Conservation (phyloP, 2,888 invertebrate genomes). For the Sphaerophoria rueppellii region DNA sequence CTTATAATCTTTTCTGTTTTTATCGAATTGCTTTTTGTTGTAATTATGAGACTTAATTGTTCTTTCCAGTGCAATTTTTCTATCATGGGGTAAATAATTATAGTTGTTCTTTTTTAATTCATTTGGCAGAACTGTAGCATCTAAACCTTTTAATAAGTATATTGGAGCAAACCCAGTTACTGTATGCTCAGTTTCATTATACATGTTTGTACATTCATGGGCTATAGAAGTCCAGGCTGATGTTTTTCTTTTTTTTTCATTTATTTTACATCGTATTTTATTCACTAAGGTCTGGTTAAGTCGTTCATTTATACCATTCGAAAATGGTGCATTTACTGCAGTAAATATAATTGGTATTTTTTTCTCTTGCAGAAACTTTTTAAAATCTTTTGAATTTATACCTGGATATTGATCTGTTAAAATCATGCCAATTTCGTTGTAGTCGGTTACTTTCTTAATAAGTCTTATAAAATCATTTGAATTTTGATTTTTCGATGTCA, state of each 20-base stretch:
- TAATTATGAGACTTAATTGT: constrained; percentile 34
- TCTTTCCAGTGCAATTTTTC: constrained; percentile 34
- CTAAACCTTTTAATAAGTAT: constrained; percentile 56
- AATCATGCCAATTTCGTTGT: constrained; percentile 14
- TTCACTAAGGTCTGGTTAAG: constrained; percentile 65
- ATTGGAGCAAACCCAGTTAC: constrained; percentile 60
- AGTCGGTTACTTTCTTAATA: neutral
- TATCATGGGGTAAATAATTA: constrained; percentile 41
- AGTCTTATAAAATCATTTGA: constrained; percentile 66
- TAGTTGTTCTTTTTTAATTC: constrained; percentile 51
- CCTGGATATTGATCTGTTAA: constrained; percentile 17
- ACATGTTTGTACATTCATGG: constrained; percentile 53
- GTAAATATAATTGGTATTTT: constrained; percentile 61
- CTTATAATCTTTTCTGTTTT: constrained; percentile 41
- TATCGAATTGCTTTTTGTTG: constrained; percentile 59
- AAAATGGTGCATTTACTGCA: constrained; percentile 67
- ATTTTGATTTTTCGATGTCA: constrained; percentile 76
- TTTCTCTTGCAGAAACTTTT: constrained; percentile 74
- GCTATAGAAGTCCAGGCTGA: constrained; percentile 63
- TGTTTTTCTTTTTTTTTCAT: constrained; percentile 54
- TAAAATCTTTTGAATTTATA: constrained; percentile 77
- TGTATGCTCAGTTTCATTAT: constrained; percentile 68
- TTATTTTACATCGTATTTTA: constrained; percentile 66
- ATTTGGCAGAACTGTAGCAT: constrained; percentile 45
- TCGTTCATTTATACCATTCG: constrained; percentile 33